Evolutionary conservation across 2,113 vertebrate species (phyloP), one percentile per base, ranked within the genome.

Genomic region (Sceloporus tristichus): DNA sequence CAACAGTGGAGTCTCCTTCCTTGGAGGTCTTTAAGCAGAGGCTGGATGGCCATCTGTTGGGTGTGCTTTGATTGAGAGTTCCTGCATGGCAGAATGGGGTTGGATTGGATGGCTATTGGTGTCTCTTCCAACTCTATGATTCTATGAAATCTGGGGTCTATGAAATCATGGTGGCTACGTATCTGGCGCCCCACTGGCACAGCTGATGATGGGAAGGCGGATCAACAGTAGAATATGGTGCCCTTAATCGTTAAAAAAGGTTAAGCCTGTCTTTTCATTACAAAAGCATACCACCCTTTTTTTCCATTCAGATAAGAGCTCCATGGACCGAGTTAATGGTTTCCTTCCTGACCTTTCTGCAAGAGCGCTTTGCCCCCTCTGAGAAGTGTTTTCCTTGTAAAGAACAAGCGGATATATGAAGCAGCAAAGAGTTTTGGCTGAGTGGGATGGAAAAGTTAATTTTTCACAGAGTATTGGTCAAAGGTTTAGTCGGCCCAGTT

Each of bases 401-500:
- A 23, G 25, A 34, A 21, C 27, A 79, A 74, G 18, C 71, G 48
- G 42, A 62, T 84, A 70, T 77, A 53, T 56, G 53, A 85, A 54
- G 38, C 0, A 80, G 66, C 65, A 87, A 71, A 89, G 71, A 42
- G 85, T 86, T 91, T 4, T 0, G 70, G 59, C 84, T 90, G 53
- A 71, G 68, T 54, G 48, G 34, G 9, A 29, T 56, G 9, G 16
- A 62, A 13, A 83, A 66, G 73, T 82, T 84, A 84, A 27, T 82
- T 90, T 53, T 91, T 88, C 84, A 85, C 71, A 85, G 40, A 91
- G 53, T 48, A 25, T 3, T 70, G 34, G 56, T 79, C 76, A 85
- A 74, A 94, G 79, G 25, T 86, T 91, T 91, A 62, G 18, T 48
- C 5, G 5, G 7, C 29, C 86, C 79, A 88, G 87, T 25, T 83